A percentile compares a stretch with the other conserved stretches of the same genome.
phyloP scores from a whole-genome alignment of 2,888 invertebrate species.

The Oxyscelio sp. region DNA sequence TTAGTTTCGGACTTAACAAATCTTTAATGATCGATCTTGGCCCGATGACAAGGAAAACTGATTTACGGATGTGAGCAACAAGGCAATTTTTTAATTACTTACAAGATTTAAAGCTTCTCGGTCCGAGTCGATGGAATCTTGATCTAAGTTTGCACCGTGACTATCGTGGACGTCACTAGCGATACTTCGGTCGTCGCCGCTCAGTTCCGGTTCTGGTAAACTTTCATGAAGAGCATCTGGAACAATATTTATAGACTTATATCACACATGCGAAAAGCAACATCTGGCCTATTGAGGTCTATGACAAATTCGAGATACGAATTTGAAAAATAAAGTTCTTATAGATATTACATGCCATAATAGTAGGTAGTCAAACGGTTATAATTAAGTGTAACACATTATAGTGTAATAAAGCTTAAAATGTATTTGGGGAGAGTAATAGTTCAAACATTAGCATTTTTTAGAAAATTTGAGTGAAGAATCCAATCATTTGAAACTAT shows the following conservation, averaged over 20 bases:
- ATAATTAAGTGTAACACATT: too few relatives aligned
- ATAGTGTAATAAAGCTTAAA: too few relatives aligned
- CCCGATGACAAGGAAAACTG: background rate
- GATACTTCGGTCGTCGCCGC: conserved; percentile 91
- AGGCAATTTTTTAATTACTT: conserved; percentile 80
- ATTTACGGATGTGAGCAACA: too few relatives aligned
- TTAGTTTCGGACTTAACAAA: background rate
- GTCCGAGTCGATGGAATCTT: conserved; percentile 91
- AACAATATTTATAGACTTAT: conserved; percentile 78
- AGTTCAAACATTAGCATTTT: too few relatives aligned
- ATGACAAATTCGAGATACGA: background rate
- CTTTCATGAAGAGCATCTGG: conserved; percentile 91
- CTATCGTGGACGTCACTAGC: conserved; percentile 90
- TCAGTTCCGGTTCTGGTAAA: conserved; percentile 90
- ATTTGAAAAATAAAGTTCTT: background rate
- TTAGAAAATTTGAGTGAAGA: too few relatives aligned
- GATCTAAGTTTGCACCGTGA: conserved; percentile 89
- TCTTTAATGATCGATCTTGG: background rate
- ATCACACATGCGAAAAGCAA: background rate
- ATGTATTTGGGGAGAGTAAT: too few relatives aligned
- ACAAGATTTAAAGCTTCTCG: conserved; percentile 91
- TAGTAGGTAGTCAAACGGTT: too few relatives aligned
- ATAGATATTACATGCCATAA: too few relatives aligned
- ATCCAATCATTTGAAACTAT: too few relatives aligned
- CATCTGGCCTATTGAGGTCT: background rate